A percentile compares a stretch with the other conserved stretches of the same genome.
These are phyloP conservation scores for Labeo rohita DNA, from an alignment of 2,113 vertebrate species.

Conservation along the genomic window DNA sequence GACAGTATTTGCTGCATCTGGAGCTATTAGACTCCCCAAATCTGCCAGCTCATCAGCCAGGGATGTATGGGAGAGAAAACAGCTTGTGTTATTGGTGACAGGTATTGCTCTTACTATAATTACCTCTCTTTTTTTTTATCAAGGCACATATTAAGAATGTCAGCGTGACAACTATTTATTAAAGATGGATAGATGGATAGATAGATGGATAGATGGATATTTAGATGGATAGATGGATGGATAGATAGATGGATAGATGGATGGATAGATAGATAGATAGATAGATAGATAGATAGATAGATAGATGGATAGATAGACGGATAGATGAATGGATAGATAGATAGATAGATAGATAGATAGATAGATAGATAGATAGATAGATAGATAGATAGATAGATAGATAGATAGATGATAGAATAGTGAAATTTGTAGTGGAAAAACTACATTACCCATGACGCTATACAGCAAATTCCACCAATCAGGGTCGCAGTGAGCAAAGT, in stretches of 20 bases:
- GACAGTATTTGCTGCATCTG: conserved; percentile 31
- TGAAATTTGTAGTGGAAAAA: not conserved
- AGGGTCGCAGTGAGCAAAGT: not conserved
- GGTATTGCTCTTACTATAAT: not conserved
- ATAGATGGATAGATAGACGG: too few species aligned
- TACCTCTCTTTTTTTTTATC: not conserved
- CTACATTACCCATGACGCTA: not conserved
- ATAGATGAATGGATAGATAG: too few species aligned
- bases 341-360: too few species aligned
- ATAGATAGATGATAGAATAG: too few species aligned
- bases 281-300: too few species aligned
- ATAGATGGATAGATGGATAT: too few species aligned
- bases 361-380: too few species aligned
- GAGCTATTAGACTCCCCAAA: conserved; percentile 42
- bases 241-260: too few species aligned
- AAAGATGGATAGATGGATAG: not conserved
- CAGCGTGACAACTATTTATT: not conserved
- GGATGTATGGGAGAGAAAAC: conserved; percentile 14
- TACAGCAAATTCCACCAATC: not conserved
- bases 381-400: too few species aligned
- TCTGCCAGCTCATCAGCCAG: conserved; percentile 29
- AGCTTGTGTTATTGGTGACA: conserved; percentile 24
- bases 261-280: too few species aligned
- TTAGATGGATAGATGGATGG: too few species aligned
- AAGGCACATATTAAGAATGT: not conserved